Evolutionary conservation across 2,113 vertebrate species (phyloP).

Genomic region (Octodon degus): DNA sequence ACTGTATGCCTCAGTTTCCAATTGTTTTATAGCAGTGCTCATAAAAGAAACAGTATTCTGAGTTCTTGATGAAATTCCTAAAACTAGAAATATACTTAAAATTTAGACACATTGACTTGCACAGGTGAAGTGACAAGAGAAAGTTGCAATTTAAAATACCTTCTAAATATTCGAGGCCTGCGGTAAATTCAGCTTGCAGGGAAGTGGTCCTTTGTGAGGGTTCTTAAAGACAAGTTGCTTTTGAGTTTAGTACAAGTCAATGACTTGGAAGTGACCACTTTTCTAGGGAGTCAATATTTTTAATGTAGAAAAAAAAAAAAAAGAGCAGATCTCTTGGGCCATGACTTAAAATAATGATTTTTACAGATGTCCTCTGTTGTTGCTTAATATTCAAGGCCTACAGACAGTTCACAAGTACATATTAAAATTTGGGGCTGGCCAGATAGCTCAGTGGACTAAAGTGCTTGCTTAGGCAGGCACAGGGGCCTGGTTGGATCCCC

Average conservation of each 20-base stretch:
- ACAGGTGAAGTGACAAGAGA: neutral
- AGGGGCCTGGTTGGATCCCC: too few species aligned
- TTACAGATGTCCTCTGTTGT: neutral
- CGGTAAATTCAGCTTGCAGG: neutral
- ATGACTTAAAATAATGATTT: neutral
- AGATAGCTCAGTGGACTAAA: too few species aligned
- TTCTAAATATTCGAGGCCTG: neutral
- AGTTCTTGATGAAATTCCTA: constrained; percentile 51
- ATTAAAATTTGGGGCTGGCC: neutral
- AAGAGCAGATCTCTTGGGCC: neutral
- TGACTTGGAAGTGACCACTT: constrained; percentile 28
- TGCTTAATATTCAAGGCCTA: constrained; percentile 36
- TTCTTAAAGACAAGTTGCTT: neutral
- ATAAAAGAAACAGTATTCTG: constrained; percentile 61
- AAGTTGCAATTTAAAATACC: neutral
- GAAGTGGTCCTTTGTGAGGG: neutral
- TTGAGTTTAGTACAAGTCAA: neutral
- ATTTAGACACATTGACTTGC: neutral
- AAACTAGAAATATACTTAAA: constrained; percentile 59
- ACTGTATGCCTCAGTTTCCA: neutral
- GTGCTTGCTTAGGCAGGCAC: too few species aligned
- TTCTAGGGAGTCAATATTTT: neutral
- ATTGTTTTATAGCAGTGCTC: constrained; percentile 30
- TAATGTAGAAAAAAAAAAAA: constrained; percentile 4
- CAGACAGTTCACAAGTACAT: constrained; percentile 6